Conservation (phyloP, 2,113 vertebrate genomes). For the Petrocephalus zakoni region DNA sequence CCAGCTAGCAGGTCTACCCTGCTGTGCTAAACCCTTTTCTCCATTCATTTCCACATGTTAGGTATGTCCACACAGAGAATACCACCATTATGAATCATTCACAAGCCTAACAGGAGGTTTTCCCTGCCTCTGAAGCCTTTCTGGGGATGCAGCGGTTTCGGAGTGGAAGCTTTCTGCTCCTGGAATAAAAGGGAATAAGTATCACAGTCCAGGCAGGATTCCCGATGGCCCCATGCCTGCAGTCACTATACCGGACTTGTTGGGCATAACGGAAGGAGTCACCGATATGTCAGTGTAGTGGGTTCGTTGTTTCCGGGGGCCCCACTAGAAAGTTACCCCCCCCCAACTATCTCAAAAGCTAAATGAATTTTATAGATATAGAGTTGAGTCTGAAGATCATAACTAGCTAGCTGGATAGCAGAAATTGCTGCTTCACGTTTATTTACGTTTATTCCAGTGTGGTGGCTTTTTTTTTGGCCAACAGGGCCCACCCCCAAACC, state of each 20-base stretch:
- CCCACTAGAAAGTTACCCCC: neutral
- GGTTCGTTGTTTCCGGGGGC: neutral
- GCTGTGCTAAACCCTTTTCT: neutral
- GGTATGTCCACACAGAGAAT: neutral
- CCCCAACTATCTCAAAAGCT: neutral
- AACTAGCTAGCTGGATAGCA: neutral
- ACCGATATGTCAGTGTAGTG: too few species aligned
- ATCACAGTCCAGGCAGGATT: neutral
- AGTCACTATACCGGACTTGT: neutral
- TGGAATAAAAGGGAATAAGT: neutral
- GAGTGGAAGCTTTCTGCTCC: neutral
- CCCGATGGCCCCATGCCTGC: neutral
- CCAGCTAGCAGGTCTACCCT: neutral
- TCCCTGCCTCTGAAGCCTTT: neutral
- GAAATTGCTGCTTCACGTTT: neutral
- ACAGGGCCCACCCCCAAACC: neutral
- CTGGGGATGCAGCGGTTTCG: neutral
- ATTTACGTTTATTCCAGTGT: neutral
- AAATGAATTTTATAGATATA: neutral
- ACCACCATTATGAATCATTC: neutral
- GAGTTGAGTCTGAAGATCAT: neutral
- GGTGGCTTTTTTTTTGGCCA: neutral
- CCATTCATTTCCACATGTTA: neutral
- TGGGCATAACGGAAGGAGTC: neutral
- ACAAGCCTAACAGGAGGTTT: neutral